Percentiles rank a stretch among this genome's conserved stretches.
Conservation (phyloP, 2,888 invertebrate species). For the Xanthorhoe spadicearia region DNA sequence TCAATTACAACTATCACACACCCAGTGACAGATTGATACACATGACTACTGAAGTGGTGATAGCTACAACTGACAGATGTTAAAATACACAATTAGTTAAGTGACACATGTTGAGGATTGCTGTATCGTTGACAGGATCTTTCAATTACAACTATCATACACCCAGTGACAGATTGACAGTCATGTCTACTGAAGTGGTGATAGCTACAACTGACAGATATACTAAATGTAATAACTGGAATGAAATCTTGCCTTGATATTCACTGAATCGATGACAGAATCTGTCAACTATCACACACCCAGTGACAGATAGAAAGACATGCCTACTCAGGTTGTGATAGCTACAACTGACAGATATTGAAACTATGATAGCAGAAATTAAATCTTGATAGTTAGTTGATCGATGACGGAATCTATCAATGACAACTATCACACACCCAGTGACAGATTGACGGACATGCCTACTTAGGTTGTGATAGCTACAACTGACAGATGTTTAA, state of each 20-base stretch:
- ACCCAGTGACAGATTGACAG: slow-evolving; percentile 42
- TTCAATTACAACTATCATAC: slow-evolving; percentile 8
- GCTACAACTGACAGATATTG: slow-evolving; percentile 4
- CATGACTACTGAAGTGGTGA: slow-evolving; percentile 33
- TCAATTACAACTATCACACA: slow-evolving; percentile 19
- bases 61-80: slow-evolving; percentile 8
- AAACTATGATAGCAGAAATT: too few relatives aligned
- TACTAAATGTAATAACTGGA: not conserved
- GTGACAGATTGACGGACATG: slow-evolving; percentile 35
- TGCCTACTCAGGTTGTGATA: slow-evolving; percentile 36
- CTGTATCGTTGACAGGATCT: slow-evolving; percentile 6
- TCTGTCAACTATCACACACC: slow-evolving; percentile 12
- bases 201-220: not conserved
- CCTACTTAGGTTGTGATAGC: slow-evolving; percentile 38
- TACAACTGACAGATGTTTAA: slow-evolving; percentile 14
- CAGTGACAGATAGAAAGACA: slow-evolving; percentile 16
- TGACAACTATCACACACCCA: slow-evolving; percentile 22
- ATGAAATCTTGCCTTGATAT: not conserved
- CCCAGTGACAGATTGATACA: slow-evolving; percentile 43
- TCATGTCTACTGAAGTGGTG: slow-evolving; percentile 30
- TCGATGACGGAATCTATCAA: not conserved
- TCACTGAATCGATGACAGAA: not conserved
- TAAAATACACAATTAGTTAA: not conserved
- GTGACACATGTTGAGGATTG: not conserved
- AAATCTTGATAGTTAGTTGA: not conserved